phyloP scores from a whole-genome alignment of 2,797 vertebrate genomes.

The Gephyroberyx darwinii region DNA sequence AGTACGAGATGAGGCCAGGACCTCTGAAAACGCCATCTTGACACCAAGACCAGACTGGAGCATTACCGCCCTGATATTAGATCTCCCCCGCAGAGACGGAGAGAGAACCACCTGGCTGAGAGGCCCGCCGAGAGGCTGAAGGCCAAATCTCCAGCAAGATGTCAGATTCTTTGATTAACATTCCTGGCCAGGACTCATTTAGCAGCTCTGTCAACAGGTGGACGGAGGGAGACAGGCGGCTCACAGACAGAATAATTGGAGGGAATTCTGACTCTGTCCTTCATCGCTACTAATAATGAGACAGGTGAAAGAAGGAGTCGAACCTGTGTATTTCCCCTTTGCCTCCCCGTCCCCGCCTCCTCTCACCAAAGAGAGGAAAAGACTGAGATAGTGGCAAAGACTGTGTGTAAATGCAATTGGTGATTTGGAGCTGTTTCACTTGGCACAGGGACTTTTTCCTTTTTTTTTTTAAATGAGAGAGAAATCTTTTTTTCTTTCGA shows the following conservation, averaged over 20 bases:
- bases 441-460: constrained; percentile 77
- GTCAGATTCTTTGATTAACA: constrained; percentile 81
- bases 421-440: constrained; percentile 79
- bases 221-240: constrained; percentile 74
- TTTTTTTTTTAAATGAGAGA: constrained; percentile 60
- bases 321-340: constrained; percentile 49
- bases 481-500: constrained; percentile 65
- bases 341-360: neutral
- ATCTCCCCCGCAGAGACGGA: constrained; percentile 62
- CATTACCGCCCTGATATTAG: constrained; percentile 44
- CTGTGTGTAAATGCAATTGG: constrained; percentile 15
- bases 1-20: neutral
- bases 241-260: constrained; percentile 78
- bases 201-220: constrained; percentile 85
- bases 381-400: neutral
- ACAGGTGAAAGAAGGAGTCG: constrained; percentile 74
- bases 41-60: neutral
- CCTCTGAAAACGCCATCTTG: neutral
- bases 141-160: constrained; percentile 64
- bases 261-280: constrained; percentile 81
- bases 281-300: constrained; percentile 85
- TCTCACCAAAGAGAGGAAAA: constrained; percentile 1
- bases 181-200: constrained; percentile 74
- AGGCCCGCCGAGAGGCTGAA: constrained; percentile 67
- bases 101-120: constrained; percentile 78